A percentile compares a stretch with the other conserved stretches of the same genome.
phyloP scores from a whole-genome alignment of 2,888 invertebrate species.

The Microctonus hyperodae region DNA sequence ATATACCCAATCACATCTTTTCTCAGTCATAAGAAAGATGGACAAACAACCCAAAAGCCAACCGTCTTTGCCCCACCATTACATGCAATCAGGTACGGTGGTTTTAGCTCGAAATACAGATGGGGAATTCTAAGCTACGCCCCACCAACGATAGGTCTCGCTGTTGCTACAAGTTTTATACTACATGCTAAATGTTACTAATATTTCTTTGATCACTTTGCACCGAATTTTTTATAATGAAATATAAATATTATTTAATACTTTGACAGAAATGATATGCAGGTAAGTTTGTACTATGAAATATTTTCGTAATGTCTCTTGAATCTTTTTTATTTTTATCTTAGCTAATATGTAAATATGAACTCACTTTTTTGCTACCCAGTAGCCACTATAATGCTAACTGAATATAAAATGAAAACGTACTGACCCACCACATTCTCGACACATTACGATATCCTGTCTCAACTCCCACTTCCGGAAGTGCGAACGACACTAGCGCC shows the following conservation, averaged over 20 bases:
- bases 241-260: background rate
- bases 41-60: conserved; percentile 30
- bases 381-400: background rate
- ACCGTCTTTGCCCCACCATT: conserved; percentile 28
- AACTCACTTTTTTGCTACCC: background rate
- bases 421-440: conserved; percentile 13
- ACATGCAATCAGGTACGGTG: conserved; percentile 4
- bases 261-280: too few relatives aligned
- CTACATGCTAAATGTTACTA: too few relatives aligned
- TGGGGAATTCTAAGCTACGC: conserved; percentile 30
- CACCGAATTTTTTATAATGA: background rate
- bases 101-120: conserved; percentile 22
- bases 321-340: too few relatives aligned
- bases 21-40: background rate
- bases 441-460: conserved; percentile 14
- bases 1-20: background rate
- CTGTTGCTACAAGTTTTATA: conserved; percentile 24
- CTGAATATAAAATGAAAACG: background rate
- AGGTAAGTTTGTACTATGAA: too few relatives aligned
- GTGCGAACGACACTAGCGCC: background rate
- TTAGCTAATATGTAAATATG: too few relatives aligned
- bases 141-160: conserved; percentile 35
- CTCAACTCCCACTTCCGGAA: conserved; percentile 8
- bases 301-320: too few relatives aligned
- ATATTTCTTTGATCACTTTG: background rate